phyloP scores from a whole-genome alignment of 2,888 invertebrate genomes.

The Cryptus viduatorius region DNA sequence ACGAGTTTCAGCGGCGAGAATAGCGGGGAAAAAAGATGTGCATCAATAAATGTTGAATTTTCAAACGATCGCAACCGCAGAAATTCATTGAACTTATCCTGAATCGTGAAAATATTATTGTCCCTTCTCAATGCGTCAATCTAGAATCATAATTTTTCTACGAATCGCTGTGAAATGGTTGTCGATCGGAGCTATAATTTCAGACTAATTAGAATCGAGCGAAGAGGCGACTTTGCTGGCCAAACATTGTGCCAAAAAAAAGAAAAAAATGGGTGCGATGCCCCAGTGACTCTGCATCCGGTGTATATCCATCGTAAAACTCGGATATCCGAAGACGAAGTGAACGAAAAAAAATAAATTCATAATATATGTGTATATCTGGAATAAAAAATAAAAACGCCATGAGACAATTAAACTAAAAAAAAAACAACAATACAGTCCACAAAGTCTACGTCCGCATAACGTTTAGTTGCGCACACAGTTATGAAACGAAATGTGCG shows the following conservation, averaged over 20 bases:
- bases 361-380: conserved; percentile 51
- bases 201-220: conserved; percentile 38
- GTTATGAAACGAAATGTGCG: background rate
- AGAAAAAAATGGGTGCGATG: conserved; percentile 37
- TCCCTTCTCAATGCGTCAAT: conserved; percentile 14
- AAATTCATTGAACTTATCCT: background rate
- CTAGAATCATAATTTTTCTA: conserved; percentile 42
- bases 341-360: conserved; percentile 32
- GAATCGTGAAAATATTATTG: background rate
- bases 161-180: conserved; percentile 22
- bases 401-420: conserved; percentile 12
- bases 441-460: conserved; percentile 48
- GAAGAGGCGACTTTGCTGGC: conserved; percentile 36
- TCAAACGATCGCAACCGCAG: background rate
- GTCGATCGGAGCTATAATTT: conserved; percentile 39
- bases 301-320: conserved; percentile 52
- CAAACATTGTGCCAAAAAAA: conserved; percentile 62
- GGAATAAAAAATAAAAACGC: conserved; percentile 28
- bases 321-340: conserved; percentile 15
- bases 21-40: too few species aligned
- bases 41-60: background rate
- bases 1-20: background rate
- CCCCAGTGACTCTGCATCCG: conserved; percentile 46
- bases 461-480: conserved; percentile 47
- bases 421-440: conserved; percentile 4